Evolutionary conservation across 2,888 invertebrate genomes (phyloP).

Genomic region (Syrphus vitripennis): DNA sequence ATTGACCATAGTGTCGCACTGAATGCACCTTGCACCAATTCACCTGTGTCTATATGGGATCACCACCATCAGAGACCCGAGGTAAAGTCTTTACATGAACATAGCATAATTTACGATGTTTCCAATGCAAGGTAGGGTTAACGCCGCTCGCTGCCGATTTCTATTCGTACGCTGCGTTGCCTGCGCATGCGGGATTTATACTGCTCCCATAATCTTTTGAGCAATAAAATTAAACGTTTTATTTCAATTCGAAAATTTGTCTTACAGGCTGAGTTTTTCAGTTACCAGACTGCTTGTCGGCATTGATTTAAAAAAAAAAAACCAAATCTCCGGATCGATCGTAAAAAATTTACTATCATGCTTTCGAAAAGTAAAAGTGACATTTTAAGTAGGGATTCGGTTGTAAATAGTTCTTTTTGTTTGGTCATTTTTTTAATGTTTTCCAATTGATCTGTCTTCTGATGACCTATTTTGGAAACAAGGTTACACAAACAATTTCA

Average conservation of each 20-base stretch:
- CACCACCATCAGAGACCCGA: neutral
- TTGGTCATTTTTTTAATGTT: neutral
- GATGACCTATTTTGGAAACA: neutral
- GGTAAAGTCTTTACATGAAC: neutral
- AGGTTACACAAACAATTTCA: neutral
- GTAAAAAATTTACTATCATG: conserved; percentile 16
- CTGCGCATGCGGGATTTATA: conserved; percentile 28
- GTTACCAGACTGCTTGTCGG: conserved; percentile 60
- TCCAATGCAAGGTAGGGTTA: neutral
- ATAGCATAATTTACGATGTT: conserved; percentile 1
- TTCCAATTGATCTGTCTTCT: conserved; percentile 9
- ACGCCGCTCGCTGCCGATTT: neutral
- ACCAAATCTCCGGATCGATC: neutral
- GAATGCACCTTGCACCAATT: conserved; percentile 4
- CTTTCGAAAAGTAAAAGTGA: conserved; percentile 56
- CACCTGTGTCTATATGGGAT: neutral
- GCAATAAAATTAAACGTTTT: conserved; percentile 68
- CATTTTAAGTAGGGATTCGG: conserved; percentile 29
- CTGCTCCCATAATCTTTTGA: conserved; percentile 48
- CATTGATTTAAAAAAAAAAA: conserved; percentile 9
- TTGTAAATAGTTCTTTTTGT: neutral
- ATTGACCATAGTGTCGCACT: neutral
- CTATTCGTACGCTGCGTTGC: neutral
- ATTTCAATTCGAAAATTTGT: conserved; percentile 35
- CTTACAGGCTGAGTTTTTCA: neutral